phyloP scores from a whole-genome alignment of 2,888 invertebrate genomes.

The Aphodius sticticus region DNA sequence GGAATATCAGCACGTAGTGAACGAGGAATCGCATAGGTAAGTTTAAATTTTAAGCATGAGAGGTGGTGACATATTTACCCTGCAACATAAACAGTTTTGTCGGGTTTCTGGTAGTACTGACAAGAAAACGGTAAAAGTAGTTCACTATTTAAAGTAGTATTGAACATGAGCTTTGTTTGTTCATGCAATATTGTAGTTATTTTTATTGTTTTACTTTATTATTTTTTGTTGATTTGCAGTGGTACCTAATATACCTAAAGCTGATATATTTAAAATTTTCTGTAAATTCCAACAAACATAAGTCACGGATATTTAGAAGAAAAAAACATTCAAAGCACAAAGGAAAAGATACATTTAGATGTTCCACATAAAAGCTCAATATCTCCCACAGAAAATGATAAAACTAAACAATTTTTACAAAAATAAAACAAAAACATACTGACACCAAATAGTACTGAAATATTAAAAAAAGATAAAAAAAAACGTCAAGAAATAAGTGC shows the following conservation, averaged over 20 bases:
- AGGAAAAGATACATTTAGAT: slow-evolving; percentile 12
- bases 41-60: too few species aligned
- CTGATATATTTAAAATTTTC: not conserved
- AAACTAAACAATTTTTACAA: slow-evolving; percentile 11
- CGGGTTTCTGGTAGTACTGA: too few species aligned
- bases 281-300: not conserved
- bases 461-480: not conserved
- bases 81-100: too few species aligned
- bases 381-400: not conserved
- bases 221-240: not conserved
- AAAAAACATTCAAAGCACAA: slow-evolving; percentile 21
- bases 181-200: too few species aligned
- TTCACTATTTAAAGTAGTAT: too few species aligned
- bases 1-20: too few species aligned
- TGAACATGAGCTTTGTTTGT: too few species aligned
- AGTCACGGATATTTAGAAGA: not conserved
- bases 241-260: too few species aligned
- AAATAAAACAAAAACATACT: not conserved
- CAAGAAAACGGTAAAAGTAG: too few species aligned
- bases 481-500: not conserved
- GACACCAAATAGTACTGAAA: not conserved
- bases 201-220: not conserved
- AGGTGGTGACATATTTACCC: too few species aligned
- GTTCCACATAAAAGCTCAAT: not conserved
- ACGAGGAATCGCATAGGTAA: too few species aligned